phyloP scores from a whole-genome alignment of 2,888 invertebrate genomes.

The Operophtera brumata region DNA sequence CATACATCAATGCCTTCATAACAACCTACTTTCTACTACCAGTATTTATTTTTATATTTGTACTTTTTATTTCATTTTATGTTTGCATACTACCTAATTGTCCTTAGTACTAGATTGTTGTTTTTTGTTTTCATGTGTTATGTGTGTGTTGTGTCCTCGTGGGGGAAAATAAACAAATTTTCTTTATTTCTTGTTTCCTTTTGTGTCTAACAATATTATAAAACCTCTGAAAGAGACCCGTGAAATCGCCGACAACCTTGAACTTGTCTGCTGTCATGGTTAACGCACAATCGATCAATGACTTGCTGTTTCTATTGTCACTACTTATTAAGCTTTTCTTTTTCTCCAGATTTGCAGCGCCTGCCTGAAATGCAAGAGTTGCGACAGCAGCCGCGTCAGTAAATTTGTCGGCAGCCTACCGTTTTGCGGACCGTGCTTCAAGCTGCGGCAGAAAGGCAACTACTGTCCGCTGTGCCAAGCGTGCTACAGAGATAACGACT shows the following conservation, averaged over 20 bases:
- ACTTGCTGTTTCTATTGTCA: background rate
- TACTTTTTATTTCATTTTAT: too few species aligned
- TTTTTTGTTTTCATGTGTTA: too few species aligned
- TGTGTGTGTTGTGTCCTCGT: too few species aligned
- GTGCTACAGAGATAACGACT: constrained; percentile 95
- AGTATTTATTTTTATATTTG: too few species aligned
- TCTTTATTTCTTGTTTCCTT: too few species aligned
- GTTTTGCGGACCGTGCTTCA: constrained; percentile 92
- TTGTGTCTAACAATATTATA: background rate
- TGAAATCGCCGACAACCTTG: constrained; percentile 16
- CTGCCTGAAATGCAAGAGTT: constrained; percentile 94
- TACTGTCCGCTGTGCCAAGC: constrained; percentile 95
- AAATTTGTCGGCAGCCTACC: constrained; percentile 92
- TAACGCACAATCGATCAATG: constrained; percentile 16
- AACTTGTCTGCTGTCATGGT: constrained; percentile 19
- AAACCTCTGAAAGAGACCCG: constrained; percentile 1
- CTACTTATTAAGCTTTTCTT: constrained; percentile 11
- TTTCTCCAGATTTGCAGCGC: constrained; percentile 82
- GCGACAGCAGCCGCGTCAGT: constrained; percentile 88
- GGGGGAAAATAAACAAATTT: too few species aligned
- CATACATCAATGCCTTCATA: too few species aligned
- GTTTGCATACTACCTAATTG: too few species aligned
- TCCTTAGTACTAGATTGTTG: too few species aligned
- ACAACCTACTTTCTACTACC: too few species aligned
- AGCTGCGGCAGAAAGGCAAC: constrained; percentile 92